Conservation (phyloP, 2,888 invertebrate species). For the Eupsilia transversa region DNA sequence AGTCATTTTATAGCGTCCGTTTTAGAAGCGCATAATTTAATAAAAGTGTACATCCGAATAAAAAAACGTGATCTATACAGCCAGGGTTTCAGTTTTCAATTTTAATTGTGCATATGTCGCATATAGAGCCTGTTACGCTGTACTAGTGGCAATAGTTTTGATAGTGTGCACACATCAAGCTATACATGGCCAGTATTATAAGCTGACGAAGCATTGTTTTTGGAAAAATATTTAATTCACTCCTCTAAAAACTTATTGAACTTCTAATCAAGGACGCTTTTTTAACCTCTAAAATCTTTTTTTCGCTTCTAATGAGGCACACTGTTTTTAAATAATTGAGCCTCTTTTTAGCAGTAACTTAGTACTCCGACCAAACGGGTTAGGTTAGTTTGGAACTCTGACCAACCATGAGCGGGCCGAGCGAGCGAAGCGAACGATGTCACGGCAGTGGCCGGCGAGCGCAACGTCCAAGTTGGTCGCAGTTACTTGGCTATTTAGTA, state of each 20-base stretch:
- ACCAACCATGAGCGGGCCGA: background rate
- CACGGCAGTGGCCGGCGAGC: background rate
- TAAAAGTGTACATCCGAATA: background rate
- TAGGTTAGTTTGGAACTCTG: background rate
- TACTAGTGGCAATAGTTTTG: background rate
- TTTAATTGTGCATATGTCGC: background rate
- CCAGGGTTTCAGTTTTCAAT: background rate
- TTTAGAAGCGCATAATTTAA: background rate
- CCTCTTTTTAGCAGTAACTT: background rate
- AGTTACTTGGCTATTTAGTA: background rate
- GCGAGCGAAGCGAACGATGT: background rate
- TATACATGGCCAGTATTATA: too few relatives aligned
- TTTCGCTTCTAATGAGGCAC: too few relatives aligned
- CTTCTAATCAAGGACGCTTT: background rate
- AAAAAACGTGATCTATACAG: background rate
- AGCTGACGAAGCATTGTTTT: too few relatives aligned
- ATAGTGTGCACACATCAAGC: background rate
- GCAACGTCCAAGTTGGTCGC: background rate
- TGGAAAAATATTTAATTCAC: background rate
- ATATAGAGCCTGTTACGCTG: too few relatives aligned
- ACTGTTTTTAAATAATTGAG: background rate
- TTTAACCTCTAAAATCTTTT: too few relatives aligned
- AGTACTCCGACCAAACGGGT: background rate
- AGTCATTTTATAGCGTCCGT: background rate
- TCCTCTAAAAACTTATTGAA: background rate